phyloP scores from a whole-genome alignment of 2,888 invertebrate species.

The Xestia sexstrigata region DNA sequence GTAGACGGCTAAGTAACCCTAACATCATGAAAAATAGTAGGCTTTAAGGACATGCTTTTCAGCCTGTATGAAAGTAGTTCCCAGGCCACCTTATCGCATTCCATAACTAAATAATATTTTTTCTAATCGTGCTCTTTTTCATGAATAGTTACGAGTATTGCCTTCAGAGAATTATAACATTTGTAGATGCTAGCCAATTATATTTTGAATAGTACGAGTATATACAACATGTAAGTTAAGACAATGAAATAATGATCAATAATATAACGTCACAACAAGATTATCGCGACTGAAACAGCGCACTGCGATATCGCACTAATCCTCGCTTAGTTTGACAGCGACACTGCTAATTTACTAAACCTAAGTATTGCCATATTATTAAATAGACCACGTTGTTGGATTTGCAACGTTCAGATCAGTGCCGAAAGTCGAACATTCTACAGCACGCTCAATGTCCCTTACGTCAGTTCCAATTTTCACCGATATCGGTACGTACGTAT shows the following conservation, averaged over 20 bases:
- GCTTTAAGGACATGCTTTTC: too few species aligned
- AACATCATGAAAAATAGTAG: too few species aligned
- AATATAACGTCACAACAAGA: conserved; percentile 13
- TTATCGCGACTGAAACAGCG: conserved; percentile 27
- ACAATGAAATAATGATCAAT: not conserved
- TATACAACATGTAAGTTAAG: not conserved
- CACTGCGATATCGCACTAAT: conserved; percentile 16
- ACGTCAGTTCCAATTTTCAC: not conserved
- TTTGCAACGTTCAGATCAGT: not conserved
- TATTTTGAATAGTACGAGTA: not conserved
- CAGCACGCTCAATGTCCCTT: not conserved
- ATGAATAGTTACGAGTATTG: not conserved
- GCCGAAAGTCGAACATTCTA: too few species aligned
- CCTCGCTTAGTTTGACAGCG: conserved; percentile 16
- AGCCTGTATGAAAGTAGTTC: too few species aligned
- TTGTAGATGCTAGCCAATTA: not conserved
- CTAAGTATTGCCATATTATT: not conserved
- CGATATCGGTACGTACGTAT: too few species aligned
- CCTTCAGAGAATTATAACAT: not conserved
- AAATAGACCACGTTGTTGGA: not conserved
- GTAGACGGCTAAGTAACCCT: too few species aligned
- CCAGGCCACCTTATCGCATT: not conserved
- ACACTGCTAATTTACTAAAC: conserved; percentile 21
- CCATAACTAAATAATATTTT: not conserved
- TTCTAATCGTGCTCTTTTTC: too few species aligned